These are phyloP conservation scores for Triops cancriformis DNA, from an alignment of 1,140 invertebrate genomes.

Conservation along the genomic window DNA sequence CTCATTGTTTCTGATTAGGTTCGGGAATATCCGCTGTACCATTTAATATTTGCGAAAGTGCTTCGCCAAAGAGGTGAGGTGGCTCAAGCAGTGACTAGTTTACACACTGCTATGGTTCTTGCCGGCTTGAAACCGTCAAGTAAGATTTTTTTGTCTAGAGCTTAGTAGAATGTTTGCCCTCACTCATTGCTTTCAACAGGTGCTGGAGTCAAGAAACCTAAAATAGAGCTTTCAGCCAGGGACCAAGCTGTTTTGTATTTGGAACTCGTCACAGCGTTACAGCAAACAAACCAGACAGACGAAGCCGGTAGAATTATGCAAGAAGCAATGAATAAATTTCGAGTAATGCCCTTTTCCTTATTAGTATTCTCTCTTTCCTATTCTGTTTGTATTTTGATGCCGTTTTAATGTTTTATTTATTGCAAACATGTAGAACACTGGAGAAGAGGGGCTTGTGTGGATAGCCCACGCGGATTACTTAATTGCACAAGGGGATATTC, in stretches of 20 bases:
- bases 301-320: constrained; percentile 75
- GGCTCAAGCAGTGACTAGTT: constrained; percentile 63
- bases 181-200: constrained; percentile 36
- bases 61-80: constrained; percentile 65
- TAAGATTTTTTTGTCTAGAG: constrained; percentile 37
- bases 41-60: constrained; percentile 73
- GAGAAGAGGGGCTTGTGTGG: constrained; percentile 71
- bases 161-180: constrained; percentile 33
- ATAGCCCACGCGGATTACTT: constrained; percentile 77
- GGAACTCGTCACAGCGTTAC: constrained; percentile 73
- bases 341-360: constrained; percentile 25
- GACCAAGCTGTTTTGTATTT: constrained; percentile 80
- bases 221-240: constrained; percentile 50
- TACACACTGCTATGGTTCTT: constrained; percentile 58
- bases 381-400: not conserved
- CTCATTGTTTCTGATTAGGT: constrained; percentile 42
- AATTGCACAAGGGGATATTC: constrained; percentile 67
- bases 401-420: not conserved
- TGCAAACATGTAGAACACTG: constrained; percentile 50
- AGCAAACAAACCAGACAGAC: constrained; percentile 55
- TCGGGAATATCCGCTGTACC: constrained; percentile 79
- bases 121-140: constrained; percentile 36
- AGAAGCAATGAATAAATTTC: constrained; percentile 65
- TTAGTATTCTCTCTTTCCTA: not conserved
- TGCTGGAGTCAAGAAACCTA: constrained; percentile 31